Evolutionary conservation across 2,888 invertebrate genomes (phyloP), one percentile per base, ranked within the genome.

Genomic region (Salpingus planirostris): DNA sequence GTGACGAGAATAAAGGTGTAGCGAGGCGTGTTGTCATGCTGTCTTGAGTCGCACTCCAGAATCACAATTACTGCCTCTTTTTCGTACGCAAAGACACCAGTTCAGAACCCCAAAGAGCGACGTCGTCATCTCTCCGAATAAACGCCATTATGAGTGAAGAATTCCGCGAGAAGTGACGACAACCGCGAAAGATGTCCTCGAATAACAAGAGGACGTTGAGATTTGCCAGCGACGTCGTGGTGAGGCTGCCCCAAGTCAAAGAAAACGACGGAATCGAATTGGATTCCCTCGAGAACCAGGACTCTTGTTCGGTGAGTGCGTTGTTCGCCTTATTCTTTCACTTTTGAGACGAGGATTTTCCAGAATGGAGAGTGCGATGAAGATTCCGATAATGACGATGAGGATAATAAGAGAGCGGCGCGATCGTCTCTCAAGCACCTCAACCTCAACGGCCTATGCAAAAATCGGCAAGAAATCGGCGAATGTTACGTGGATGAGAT

Each of bases 11-110:
- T 54, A 46, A 47, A 48, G 46, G 62, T 55, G 54, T 54, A 62
- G 39, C 62, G 57, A 56, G 59, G 51, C 63, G 57, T 62, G 54
- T 54, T 62, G 61, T 65, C 63, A 63, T 62, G 63, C 59, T 55
- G 57, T 56, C 57, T 49, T 57, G 56, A 39, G 54, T 55, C 53
- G 56, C 49, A 45, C 46, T 45, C 53, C 57, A 57, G 59, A 59
- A 59, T 59, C 57, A 59, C 59, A 59, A 60, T 58, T 55, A 55
- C 55, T 41, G 45, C 28, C 45, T 47, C 40, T 43, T 44, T 42
- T 44, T 34, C 43, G 35, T 34, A 28, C 26, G 21, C 28, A 4
- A 4, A 11, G 5, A 23, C 23, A 23, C 23, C 6, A 6, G 8
- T 23, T 23, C 10, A 11, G 10, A 5, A 11, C 5, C 23, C 5